Conservation (phyloP, 1,140 invertebrate species). For the Plodia interpunctella region DNA sequence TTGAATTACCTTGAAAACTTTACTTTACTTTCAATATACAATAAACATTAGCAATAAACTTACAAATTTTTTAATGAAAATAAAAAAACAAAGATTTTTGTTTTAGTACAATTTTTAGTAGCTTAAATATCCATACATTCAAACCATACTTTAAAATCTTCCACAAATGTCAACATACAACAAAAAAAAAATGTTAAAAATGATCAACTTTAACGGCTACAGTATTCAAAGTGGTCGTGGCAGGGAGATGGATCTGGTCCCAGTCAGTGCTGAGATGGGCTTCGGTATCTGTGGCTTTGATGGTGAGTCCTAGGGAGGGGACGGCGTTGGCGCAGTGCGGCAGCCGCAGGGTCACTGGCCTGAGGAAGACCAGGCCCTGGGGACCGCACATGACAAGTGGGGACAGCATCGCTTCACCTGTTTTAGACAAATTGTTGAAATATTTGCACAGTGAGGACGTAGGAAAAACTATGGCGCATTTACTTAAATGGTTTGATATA, state of each 20-base stretch:
- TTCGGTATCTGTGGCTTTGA: slow-evolving; percentile 90
- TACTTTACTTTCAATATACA: no score
- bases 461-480: background rate
- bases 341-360: slow-evolving; percentile 90
- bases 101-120: no score
- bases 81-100: no score
- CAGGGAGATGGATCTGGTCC: slow-evolving; percentile 85
- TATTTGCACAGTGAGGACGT: background rate
- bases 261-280: slow-evolving; percentile 82
- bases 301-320: slow-evolving; percentile 82
- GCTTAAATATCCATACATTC: no score
- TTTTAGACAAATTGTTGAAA: slow-evolving; percentile 12
- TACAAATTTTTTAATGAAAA: no score
- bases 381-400: slow-evolving; percentile 97
- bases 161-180: no score
- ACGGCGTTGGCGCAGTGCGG: slow-evolving; percentile 86
- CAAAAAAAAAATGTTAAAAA: slow-evolving; percentile 78
- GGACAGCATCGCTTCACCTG: slow-evolving; percentile 94
- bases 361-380: slow-evolving; percentile 90
- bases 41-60: no score
- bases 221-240: slow-evolving; percentile 88
- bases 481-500: background rate
- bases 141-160: no score
- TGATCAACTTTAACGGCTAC: slow-evolving; percentile 94
- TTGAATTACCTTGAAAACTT: no score